Evolutionary conservation across 2,797 vertebrate species (phyloP).

Genomic region (Psittacula derbiana): DNA sequence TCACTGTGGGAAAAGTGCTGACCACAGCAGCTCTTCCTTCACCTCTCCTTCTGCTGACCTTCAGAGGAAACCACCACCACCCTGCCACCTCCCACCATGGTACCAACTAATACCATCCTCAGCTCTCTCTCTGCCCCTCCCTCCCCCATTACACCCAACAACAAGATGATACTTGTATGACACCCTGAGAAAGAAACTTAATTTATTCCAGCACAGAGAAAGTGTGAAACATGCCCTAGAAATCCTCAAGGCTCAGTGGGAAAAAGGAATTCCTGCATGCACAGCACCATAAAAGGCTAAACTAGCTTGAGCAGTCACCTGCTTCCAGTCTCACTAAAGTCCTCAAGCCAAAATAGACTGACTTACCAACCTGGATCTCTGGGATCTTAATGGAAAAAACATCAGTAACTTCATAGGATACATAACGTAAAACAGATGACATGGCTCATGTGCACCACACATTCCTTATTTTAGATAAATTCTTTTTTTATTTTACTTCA

Average conservation of each 20-base stretch:
- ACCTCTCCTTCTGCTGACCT: neutral
- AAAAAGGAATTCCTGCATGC: neutral
- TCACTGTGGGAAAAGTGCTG: neutral
- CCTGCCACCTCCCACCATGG: neutral
- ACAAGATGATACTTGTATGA: neutral
- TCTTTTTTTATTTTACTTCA: neutral
- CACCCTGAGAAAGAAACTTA: neutral
- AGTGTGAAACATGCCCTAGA: neutral
- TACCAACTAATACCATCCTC: neutral
- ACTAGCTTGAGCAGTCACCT: neutral
- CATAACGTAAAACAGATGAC: neutral
- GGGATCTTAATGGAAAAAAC: neutral
- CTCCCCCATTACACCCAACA: neutral
- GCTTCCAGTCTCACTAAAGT: neutral
- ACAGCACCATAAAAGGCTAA: neutral
- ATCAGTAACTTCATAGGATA: neutral
- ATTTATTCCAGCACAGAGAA: neutral
- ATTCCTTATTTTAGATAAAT: neutral
- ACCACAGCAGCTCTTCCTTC: constrained; percentile 2
- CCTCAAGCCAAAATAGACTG: neutral
- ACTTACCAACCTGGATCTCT: neutral
- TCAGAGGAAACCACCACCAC: neutral
- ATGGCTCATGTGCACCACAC: neutral
- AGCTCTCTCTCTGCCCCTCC: neutral
- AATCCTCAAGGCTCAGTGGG: neutral